Base-by-base conservation (phyloP, 2,888 invertebrate genomes). In the Pseudococcus viburni region DNA sequence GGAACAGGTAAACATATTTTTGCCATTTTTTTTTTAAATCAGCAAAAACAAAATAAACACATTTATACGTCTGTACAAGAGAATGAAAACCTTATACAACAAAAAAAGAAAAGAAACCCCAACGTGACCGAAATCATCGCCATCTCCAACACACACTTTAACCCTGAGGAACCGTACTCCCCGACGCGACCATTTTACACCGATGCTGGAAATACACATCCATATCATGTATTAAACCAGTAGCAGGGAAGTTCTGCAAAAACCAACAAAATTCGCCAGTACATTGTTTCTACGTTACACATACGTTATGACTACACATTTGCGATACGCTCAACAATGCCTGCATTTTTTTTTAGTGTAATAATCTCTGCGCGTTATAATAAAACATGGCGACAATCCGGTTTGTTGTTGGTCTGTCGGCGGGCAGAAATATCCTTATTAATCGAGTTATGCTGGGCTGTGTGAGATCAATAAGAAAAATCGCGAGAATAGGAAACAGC, bases 381-480 rank as follows among this genome's bases (percentile, higher is more conserved):
- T 83, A 83, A 83, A 83, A 83, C 80, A 83, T 46, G 80, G 80
- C 80, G 80, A 83, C 46, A 83, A 83, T 83, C 80, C 80, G 80
- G 80, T 83, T 83, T 83, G 80, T 83, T 46, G 42, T 83, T 46
- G 80, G 46, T 83, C 42, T 46, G 80, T 46, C 80, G 80, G 42
- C 80, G 80, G 80, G 42, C 73, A 73, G 73, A 73, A 83, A 83
- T 83, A 83, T 83, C 80, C 80, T 83, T 83, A 83, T 83, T 83
- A n/a, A 83, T 83, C 80, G 80, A 83, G 80, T 83, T 83, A 83
- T 83, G 80, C 80, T 83, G 19, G 46, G 64, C 59, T 51, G 17
- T 51, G 17, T 46, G 46, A 46, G 80, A 83, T 83, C 80, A 83
- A 83, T 83, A 83, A 83, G 80, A 83, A 83, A 83, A 46, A 83